Percentiles rank a stretch among this genome's conserved stretches.
Evolutionary conservation across 2,113 vertebrate species (phyloP).

Genomic region (Hippocampus barbouri): DNA sequence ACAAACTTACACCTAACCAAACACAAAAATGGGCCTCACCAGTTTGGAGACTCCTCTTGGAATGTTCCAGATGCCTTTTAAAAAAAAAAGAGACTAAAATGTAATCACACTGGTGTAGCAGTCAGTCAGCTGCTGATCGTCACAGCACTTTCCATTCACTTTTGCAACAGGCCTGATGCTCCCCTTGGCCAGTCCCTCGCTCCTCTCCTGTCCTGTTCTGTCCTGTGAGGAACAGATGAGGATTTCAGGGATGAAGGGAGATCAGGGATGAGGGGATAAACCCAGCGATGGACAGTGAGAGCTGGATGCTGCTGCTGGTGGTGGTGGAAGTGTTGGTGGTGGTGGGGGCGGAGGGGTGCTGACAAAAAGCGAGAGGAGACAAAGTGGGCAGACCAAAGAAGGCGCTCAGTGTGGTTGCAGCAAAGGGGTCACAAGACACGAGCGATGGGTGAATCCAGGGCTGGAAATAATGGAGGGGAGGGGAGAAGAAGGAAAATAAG

Average conservation of each 20-base stretch:
- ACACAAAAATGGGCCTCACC: constrained; percentile 51
- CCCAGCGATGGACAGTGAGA: constrained; percentile 65
- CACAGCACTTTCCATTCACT: constrained; percentile 47
- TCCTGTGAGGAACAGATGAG: constrained; percentile 69
- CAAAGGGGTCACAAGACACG: constrained; percentile 54
- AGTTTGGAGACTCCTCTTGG: constrained; percentile 23
- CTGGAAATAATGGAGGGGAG: constrained; percentile 61
- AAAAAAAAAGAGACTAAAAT: background rate
- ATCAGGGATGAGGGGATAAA: constrained; percentile 78
- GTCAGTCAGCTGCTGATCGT: constrained; percentile 15
- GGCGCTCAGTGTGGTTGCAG: constrained; percentile 40
- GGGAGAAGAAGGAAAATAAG: constrained; percentile 44
- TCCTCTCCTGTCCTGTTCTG: constrained; percentile 2
- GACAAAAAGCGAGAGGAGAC: constrained; percentile 61
- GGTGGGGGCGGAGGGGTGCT: constrained; percentile 14
- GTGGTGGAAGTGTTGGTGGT: background rate
- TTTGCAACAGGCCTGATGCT: constrained; percentile 44
- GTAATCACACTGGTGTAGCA: constrained; percentile 25
- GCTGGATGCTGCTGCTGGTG: constrained; percentile 21
- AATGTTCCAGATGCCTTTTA: constrained; percentile 19
- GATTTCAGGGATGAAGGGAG: constrained; percentile 77
- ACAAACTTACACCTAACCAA: background rate
- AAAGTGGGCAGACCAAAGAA: constrained; percentile 52
- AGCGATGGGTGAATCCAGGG: constrained; percentile 41
- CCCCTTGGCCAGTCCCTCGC: constrained; percentile 47